Percentiles rank a stretch among this genome's conserved stretches.
These are phyloP conservation scores for Polypterus senegalus DNA, from an alignment of 2,113 vertebrate species.

Conservation along the genomic window DNA sequence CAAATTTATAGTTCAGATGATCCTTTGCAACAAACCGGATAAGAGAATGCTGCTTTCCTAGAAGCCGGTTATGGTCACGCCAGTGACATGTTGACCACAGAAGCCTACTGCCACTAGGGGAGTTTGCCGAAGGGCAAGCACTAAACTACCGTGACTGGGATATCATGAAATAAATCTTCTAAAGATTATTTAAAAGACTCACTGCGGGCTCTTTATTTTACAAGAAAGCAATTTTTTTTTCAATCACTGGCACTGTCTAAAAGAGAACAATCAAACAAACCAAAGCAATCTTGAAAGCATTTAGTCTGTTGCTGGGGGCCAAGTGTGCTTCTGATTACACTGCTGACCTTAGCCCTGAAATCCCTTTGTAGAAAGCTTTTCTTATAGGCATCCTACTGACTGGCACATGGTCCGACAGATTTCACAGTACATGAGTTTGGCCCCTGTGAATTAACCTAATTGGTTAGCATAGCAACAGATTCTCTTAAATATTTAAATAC, in stretches of 20 bases:
- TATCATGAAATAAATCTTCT: conserved; percentile 14
- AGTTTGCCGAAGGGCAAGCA: conserved; percentile 5
- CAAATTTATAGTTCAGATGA: not conserved
- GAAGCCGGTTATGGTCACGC: not conserved
- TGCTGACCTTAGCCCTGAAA: conserved; percentile 57
- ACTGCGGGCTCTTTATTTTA: conserved; percentile 25
- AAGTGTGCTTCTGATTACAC: conserved; percentile 63
- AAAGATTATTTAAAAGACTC: conserved; percentile 14
- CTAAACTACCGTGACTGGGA: conserved; percentile 11
- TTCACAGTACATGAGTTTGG: conserved; percentile 75
- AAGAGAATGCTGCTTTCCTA: not conserved
- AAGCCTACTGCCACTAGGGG: conserved; percentile 2
- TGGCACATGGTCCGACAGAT: conserved; percentile 65
- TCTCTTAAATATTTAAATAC: conserved; percentile 36
- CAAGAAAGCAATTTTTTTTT: not conserved
- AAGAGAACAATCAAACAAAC: conserved; percentile 23
- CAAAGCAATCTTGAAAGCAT: conserved; percentile 51
- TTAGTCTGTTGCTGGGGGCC: conserved; percentile 48
- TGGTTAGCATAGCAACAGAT: conserved; percentile 44
- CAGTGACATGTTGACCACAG: conserved; percentile 8
- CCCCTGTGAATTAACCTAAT: conserved; percentile 53
- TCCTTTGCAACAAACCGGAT: not conserved
- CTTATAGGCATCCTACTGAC: conserved; percentile 55
- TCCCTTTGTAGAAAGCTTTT: conserved; percentile 63
- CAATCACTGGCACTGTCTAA: conserved; percentile 8